Base-by-base conservation (phyloP, 37 sponge, comb jelly and placozoan genomes). In the Oopsacas minuta region DNA sequence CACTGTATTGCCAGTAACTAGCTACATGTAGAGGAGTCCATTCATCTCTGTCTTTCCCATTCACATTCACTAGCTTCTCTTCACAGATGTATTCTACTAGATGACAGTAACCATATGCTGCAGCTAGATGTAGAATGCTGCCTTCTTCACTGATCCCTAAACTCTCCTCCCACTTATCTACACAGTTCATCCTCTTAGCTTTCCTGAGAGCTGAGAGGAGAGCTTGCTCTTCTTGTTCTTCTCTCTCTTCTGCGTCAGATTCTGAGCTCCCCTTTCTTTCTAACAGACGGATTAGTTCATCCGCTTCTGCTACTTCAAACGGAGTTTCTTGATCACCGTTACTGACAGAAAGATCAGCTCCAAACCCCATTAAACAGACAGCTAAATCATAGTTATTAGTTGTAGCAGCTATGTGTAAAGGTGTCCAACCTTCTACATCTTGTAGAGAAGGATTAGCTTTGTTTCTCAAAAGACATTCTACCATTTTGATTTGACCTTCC, bases 11-110 rank as follows among this genome's bases (percentile, higher is more conserved):
- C 75, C 75, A 61, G 75, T 61, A 61, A 34, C 75, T 61, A 61
- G 75, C 75, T 34, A 61, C 75, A 61, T 61, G 75, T 3, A 61
- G 75, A 61, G 75, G 75, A 32, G 75, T 61, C 75, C 75, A 61
- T 12, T 10, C 75, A 61, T 61, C 75, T 25, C 17, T 25, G 75
- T 61, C 75, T n/a, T 34, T n/a, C 30, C 30, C 1, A 34, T 61
- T 61, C 7, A 61, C 75, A 61, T 34, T 61, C 17, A 61, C 22
- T n/a, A 61, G 28, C 28, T 61, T 61, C 75, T 61, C 17, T 61
- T 61, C 75, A 12, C 75, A 61, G 22, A 61, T 61, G 75, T 61
- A 61, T 34, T 61, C 75, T n/a, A 61, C 75, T 34, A 61, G 75
- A 20, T n/a, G 75, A 12, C 28, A 61, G 75, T 25, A 61, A 34